Percentiles rank a stretch among this genome's conserved stretches.
Evolutionary conservation across 1,140 invertebrate species (phyloP).

Genomic region (Leptonema lineaticorne): DNA sequence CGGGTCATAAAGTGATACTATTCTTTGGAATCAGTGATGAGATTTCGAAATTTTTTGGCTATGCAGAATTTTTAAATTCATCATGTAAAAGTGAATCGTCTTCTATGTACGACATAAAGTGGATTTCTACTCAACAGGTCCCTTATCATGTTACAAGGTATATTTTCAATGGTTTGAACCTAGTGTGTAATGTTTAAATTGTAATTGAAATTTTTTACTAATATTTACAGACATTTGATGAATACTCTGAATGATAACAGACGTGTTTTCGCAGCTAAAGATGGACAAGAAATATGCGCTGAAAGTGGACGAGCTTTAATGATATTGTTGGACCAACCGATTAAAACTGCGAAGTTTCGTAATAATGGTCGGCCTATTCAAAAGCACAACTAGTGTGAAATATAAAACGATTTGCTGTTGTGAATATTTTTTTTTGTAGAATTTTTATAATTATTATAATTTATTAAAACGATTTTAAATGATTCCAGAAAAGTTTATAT

Average conservation of each 20-base stretch:
- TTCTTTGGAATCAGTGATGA: constrained; percentile 34
- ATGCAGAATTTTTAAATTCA: constrained; percentile 31
- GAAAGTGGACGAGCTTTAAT: constrained; percentile 44
- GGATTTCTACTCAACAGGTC: constrained; percentile 31
- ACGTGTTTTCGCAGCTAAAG: constrained; percentile 44
- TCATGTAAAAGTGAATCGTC: constrained; percentile 17
- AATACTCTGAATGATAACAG: constrained; percentile 47
- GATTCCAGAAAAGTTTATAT: background rate
- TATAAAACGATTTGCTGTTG: background rate
- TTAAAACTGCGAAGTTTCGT: constrained; percentile 22
- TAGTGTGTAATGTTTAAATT: background rate
- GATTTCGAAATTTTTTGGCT: constrained; percentile 35
- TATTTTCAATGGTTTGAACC: background rate
- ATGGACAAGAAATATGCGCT: constrained; percentile 47
- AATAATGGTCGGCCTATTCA: constrained; percentile 36
- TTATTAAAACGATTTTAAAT: background rate
- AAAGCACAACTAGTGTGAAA: constrained; percentile 44
- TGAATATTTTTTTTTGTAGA: background rate
- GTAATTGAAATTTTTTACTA: constrained; percentile 14
- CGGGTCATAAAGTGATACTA: constrained; percentile 27
- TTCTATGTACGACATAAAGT: constrained; percentile 28
- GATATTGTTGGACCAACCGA: constrained; percentile 40
- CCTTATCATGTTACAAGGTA: constrained; percentile 36
- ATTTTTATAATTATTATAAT: background rate
- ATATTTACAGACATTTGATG: constrained; percentile 45